Evolutionary conservation across 2,888 invertebrate genomes (phyloP).

Genomic region (Philaethria dido): DNA sequence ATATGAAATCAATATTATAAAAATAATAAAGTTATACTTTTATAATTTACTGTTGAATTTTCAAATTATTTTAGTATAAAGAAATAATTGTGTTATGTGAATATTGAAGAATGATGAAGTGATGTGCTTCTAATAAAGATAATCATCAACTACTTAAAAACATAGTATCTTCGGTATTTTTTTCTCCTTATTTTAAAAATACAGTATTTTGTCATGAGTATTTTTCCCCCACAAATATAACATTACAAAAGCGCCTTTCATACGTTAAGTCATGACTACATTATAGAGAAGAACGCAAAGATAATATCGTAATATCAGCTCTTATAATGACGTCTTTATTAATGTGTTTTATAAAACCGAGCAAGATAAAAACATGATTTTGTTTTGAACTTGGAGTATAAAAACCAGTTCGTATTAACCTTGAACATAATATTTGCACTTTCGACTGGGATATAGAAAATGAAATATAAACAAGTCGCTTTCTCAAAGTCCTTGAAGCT

Average conservation of each 20-base stretch:
- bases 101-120: no score
- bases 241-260: neutral
- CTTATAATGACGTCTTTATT: conserved; percentile 8
- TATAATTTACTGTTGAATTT: no score
- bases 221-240: neutral
- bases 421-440: conserved; percentile 19
- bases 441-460: conserved; percentile 1
- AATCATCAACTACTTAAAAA: neutral
- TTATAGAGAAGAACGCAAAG: neutral
- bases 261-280: neutral
- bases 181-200: neutral
- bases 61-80: no score
- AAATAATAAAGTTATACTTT: no score
- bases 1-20: no score
- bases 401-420: conserved; percentile 29
- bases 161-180: no score
- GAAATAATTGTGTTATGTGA: no score
- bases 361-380: neutral
- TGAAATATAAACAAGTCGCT: neutral
- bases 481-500: no score
- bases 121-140: neutral
- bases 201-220: neutral
- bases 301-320: neutral
- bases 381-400: conserved; percentile 15
- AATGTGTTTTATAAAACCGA: neutral